A percentile compares a stretch with the other conserved stretches of the same genome.
Conservation (phyloP, 1,140 invertebrate species). For the Propsilocerus akamusi region DNA sequence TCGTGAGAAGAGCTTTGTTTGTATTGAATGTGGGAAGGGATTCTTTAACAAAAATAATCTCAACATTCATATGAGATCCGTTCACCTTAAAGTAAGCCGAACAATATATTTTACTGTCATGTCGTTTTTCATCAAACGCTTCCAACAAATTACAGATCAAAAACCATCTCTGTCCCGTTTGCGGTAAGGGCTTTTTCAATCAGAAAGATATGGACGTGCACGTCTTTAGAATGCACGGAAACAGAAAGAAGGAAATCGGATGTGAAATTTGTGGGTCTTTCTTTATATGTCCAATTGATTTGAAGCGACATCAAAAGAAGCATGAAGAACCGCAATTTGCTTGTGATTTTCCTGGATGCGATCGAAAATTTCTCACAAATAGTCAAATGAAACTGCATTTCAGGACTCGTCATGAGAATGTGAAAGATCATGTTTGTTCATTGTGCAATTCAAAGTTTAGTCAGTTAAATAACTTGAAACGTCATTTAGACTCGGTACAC, state of each 20-base stretch:
- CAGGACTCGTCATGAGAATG: background rate
- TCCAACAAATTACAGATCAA: too few species aligned
- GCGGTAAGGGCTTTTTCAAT: background rate
- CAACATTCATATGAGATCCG: background rate
- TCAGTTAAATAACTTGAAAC: background rate
- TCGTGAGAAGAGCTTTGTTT: background rate
- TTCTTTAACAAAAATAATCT: background rate
- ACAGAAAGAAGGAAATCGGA: background rate
- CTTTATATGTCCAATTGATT: background rate
- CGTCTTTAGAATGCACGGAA: background rate
- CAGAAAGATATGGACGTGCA: background rate
- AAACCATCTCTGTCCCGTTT: background rate
- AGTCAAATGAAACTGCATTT: background rate
- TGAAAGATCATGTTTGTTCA: background rate
- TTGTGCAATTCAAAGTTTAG: background rate
- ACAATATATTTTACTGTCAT: too few species aligned
- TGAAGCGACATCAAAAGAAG: background rate
- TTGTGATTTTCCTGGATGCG: background rate
- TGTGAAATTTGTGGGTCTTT: background rate
- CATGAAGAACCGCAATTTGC: background rate
- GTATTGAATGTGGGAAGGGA: background rate
- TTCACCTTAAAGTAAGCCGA: too few species aligned
- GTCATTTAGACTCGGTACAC: background rate
- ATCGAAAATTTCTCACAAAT: background rate
- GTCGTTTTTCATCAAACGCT: too few species aligned